phyloP scores from a whole-genome alignment of 2,888 invertebrate genomes.

The Chloroclystis v-ata region DNA sequence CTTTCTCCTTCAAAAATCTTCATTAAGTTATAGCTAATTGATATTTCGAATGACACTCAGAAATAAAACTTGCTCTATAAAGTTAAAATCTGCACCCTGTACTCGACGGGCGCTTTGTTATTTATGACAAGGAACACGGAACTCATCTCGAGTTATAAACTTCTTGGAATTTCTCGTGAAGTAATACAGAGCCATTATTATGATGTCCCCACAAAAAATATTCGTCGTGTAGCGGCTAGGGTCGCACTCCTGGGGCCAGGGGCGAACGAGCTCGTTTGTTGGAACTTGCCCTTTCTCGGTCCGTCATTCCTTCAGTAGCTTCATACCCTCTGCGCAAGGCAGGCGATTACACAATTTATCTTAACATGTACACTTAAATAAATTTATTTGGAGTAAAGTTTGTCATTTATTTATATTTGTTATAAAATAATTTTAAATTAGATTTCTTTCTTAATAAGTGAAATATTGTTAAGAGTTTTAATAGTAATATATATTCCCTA shows the following conservation, averaged over 20 bases:
- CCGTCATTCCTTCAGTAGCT: conserved; percentile 1
- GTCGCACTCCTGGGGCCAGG: conserved; percentile 32
- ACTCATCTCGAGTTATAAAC: conserved; percentile 79
- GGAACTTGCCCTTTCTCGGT: neutral
- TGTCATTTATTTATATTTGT: no score
- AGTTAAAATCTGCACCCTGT: conserved; percentile 76
- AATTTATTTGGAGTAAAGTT: no score
- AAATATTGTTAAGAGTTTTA: no score
- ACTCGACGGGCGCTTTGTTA: conserved; percentile 77
- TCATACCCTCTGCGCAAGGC: neutral
- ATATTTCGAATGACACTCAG: conserved; percentile 49
- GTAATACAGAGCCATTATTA: conserved; percentile 79
- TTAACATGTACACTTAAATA: no score
- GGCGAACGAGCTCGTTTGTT: conserved; percentile 20
- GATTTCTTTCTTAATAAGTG: no score
- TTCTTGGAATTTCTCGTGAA: conserved; percentile 79
- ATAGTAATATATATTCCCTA: no score
- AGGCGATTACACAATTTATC: neutral
- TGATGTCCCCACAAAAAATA: conserved; percentile 78
- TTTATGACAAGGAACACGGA: conserved; percentile 79
- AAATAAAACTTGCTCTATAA: conserved; percentile 71
- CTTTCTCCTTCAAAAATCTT: no score
- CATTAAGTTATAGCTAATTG: no score
- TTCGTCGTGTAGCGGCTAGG: conserved; percentile 45
- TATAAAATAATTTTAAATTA: no score